Base-by-base conservation (phyloP, 1,140 invertebrate genomes). In the Bradynema listronoti region DNA sequence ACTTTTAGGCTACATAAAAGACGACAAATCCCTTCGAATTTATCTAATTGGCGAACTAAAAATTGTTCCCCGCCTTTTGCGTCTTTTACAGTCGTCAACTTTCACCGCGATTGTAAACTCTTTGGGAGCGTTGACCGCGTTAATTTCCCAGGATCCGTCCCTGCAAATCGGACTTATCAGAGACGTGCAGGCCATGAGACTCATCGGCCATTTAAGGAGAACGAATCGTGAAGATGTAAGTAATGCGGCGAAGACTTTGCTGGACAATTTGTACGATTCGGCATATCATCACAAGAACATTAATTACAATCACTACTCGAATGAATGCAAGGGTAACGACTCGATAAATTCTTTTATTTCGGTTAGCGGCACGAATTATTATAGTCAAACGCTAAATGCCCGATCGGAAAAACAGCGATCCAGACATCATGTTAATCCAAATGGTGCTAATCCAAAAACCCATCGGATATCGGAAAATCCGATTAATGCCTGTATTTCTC, bases 71-170 rank as follows among this genome's bases (percentile, higher is more conserved):
- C 62, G 55, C 4, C 50, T 68, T n/a, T 19, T 68, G 5, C 11
- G 11, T 14, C 54, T 72, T 9, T 54, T 68, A 4, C 61, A 66
- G 14, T 68, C 65, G 0, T 56, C 68, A 7, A 42, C 50, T 2
- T 68, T 68, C 39, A 68, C 65, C 1, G 52, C 71, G 6, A 32
- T 68, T 3, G 25, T 63, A 3, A 68, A 71, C 32, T 45, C 62
- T 6, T 61, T 68, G 4, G 63, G 63, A 5, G 63, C 65, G 11
- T 32, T 68, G 16, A 43, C 46, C 14, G 41, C 45, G 30, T 27
- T 68, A 9, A 41, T 47, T 19, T 51, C 45, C 5, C 51, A 58
- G 16, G 54, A 68, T 51, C 36, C 11, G 29, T 24, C 30, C 7
- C 49, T 55, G 14, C 65, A 68, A 50, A 16, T 50, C 9, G 56